phyloP scores from a whole-genome alignment of 2,888 invertebrate species.

The Myathropa florea region DNA sequence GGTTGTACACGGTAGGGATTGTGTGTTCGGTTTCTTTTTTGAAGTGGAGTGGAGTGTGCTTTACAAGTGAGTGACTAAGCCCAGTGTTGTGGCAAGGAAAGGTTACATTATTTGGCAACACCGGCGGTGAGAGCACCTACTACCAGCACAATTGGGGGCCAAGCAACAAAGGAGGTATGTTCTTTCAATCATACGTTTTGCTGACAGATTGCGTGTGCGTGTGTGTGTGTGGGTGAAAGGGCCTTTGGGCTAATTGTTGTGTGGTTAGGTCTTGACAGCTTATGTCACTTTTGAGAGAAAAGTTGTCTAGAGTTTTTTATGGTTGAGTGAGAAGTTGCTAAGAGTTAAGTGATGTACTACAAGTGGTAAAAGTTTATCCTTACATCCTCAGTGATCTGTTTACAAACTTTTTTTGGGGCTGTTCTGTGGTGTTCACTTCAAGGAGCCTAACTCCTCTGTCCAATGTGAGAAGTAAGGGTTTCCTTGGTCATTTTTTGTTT shows the following conservation, averaged over 20 bases:
- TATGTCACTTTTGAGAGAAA: background rate
- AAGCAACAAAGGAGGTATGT: conserved; percentile 40
- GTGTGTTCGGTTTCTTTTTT: conserved; percentile 4
- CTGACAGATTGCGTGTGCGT: background rate
- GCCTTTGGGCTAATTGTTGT: background rate
- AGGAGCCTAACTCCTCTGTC: too few relatives aligned
- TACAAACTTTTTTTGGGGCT: background rate
- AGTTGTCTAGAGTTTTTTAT: too few relatives aligned
- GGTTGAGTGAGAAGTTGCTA: background rate
- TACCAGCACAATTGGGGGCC: conserved; percentile 59
- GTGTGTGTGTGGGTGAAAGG: background rate
- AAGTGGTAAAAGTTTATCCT: background rate
- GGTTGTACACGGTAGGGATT: conserved; percentile 21
- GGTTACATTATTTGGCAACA: background rate
- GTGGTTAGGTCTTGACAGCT: background rate
- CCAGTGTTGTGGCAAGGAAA: background rate
- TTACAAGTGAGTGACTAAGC: background rate
- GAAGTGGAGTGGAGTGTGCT: background rate
- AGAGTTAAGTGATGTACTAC: background rate
- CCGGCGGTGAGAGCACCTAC: background rate
- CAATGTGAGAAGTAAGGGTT: too few relatives aligned
- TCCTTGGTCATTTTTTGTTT: too few relatives aligned
- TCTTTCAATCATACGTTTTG: background rate
- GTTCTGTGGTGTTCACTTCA: background rate
- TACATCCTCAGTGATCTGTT: background rate